A percentile compares a stretch with the other conserved stretches of the same genome.
Conservation (phyloP, 2,113 vertebrate species). For the Tautogolabrus adspersus region DNA sequence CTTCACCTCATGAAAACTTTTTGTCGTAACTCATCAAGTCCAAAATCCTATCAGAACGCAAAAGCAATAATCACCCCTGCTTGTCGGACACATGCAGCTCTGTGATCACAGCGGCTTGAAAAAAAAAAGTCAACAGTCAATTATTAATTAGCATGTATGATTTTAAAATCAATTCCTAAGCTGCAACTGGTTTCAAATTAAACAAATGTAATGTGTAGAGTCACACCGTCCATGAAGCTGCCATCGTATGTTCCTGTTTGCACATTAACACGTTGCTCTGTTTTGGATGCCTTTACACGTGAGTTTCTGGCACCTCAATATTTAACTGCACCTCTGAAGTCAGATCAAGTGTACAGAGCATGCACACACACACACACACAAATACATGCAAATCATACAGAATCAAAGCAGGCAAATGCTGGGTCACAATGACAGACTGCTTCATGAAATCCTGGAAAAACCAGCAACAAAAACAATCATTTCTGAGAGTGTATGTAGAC, state of each 20-base stretch:
- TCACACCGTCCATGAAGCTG: not conserved
- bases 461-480: not conserved
- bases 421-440: not conserved
- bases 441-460: not conserved
- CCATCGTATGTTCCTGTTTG: constrained; percentile 10
- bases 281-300: not conserved
- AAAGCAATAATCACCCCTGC: not conserved
- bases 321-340: not conserved
- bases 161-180: constrained; percentile 36
- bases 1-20: constrained; percentile 22
- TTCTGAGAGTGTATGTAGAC: not conserved
- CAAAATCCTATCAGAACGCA: not conserved
- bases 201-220: not conserved
- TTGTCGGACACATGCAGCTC: constrained; percentile 17
- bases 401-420: not conserved
- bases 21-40: not conserved
- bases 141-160: constrained; percentile 44
- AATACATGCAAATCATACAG: not conserved
- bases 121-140: constrained; percentile 35
- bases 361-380: not conserved
- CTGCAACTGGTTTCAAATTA: not conserved
- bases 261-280: constrained; percentile 1
- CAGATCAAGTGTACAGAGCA: not conserved
- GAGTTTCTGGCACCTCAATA: not conserved
- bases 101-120: constrained; percentile 3